Conservation (phyloP, 1,140 invertebrate species). For the Diachasma alloeum region DNA sequence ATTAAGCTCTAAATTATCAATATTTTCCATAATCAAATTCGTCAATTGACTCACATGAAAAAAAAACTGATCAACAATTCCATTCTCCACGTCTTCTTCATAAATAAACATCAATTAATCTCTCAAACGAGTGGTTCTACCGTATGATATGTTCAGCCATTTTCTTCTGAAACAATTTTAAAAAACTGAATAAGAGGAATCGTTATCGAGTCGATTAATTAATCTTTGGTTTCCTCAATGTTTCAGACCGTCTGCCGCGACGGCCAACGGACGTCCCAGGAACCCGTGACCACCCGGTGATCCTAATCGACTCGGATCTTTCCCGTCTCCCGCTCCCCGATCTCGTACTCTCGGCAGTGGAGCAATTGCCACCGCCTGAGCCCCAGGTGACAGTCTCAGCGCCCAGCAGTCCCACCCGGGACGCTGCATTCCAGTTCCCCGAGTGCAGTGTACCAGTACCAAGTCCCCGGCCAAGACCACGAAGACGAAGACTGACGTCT, state of each 20-base stretch:
- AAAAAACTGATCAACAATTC: too few relatives aligned
- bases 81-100: too few relatives aligned
- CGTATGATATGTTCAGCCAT: too few relatives aligned
- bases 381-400: slow-evolving; percentile 61
- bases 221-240: neutral
- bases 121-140: too few relatives aligned
- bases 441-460: slow-evolving; percentile 58
- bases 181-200: too few relatives aligned
- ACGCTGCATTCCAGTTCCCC: slow-evolving; percentile 63
- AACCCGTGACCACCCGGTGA: slow-evolving; percentile 50
- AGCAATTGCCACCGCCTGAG: slow-evolving; percentile 54
- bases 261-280: slow-evolving; percentile 42
- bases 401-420: slow-evolving; percentile 60
- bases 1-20: too few relatives aligned
- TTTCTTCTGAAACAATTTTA: too few relatives aligned
- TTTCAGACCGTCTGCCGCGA: slow-evolving; percentile 57
- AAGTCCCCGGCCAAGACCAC: slow-evolving; percentile 59
- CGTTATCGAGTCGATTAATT: too few relatives aligned
- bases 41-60: too few relatives aligned
- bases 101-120: too few relatives aligned
- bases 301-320: slow-evolving; percentile 57
- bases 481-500: slow-evolving; percentile 57
- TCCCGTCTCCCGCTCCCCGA: slow-evolving; percentile 57
- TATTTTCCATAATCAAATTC: too few relatives aligned
- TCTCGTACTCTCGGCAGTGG: slow-evolving; percentile 57